A percentile compares a stretch with the other conserved stretches of the same genome.
phyloP scores from a whole-genome alignment of 1,140 invertebrate species.

The Papilio helenus region DNA sequence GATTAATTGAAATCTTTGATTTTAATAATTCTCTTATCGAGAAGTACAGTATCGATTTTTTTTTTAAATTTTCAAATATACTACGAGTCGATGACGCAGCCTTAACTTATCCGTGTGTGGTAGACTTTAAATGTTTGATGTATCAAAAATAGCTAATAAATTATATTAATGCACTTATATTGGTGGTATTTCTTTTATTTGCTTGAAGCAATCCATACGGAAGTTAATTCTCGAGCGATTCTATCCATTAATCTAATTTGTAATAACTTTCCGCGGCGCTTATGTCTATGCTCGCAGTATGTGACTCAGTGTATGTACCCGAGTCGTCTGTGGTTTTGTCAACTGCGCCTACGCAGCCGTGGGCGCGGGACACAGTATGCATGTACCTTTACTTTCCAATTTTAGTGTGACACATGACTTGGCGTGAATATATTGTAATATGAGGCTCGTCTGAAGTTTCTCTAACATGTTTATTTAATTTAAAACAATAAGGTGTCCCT shows the following conservation, averaged over 20 bases:
- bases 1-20: background rate
- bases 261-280: background rate
- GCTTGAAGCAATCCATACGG: background rate
- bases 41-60: too few species aligned
- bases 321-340: slow-evolving; percentile 35
- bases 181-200: background rate
- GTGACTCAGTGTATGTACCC: background rate
- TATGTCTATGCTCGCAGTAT: background rate
- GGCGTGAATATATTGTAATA: background rate
- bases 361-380: slow-evolving; percentile 41
- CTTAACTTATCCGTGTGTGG: too few species aligned
- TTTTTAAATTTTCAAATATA: too few species aligned
- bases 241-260: background rate
- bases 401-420: slow-evolving; percentile 49
- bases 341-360: slow-evolving; percentile 48
- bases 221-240: background rate
- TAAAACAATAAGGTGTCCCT: too few species aligned
- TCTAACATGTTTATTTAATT: slow-evolving; percentile 17
- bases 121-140: too few species aligned
- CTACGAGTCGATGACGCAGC: too few species aligned
- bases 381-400: slow-evolving; percentile 63
- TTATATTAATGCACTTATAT: background rate
- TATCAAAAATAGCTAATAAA: background rate
- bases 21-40: background rate
- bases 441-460: background rate